Base-by-base conservation (phyloP, 1,140 invertebrate species). In the Atopsyche davidsoni region DNA sequence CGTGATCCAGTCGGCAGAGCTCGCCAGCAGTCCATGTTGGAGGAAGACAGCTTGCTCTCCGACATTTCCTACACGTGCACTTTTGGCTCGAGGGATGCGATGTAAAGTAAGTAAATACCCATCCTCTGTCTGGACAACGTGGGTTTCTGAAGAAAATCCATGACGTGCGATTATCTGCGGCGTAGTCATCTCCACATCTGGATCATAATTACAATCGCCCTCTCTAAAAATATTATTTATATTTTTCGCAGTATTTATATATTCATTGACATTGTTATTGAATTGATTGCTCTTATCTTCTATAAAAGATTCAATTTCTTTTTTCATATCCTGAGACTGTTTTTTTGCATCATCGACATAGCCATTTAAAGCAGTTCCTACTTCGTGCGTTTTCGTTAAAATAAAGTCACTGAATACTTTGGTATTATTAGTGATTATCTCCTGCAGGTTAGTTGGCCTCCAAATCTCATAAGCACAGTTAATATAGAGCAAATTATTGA, bases 11-110 rank as follows among this genome's bases (percentile, higher is more conserved):
- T 87, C 84, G 0, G 81, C 77, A 1, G 86, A 87, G 59, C 83
- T 83, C 4, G 79, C 80, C 0, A 89, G 64, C 4, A 91, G 68
- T 0, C 88, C 89, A 64, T 92, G 89, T 61, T 89, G 86, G 0
- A 89, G 62, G 6, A 85, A 72, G 3, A 85, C 80, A 4, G 77
- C 72, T 53, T 70, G 70, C 14, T 59, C 53, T 7, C 61, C 62
- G 55, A 6, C 34, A 54, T 7, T 39, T 34, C 57, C 56, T 49
- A 4, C 57, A 28, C 3, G 60, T 42, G 10, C 64, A 21, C 2
- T 67, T 58, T 43, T 64, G 69, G 25, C 65, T 68, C 60, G 65
- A 63, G 82, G 82, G 56, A 90, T 88, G 32, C 86, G 74, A 58
- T 89, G 86, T 18, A 88, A 39, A 0, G 77, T 80, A 2, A 89